These are phyloP conservation scores for Cuniculus paca DNA, from an alignment of 2,797 vertebrate genomes.

Conservation along the genomic window DNA sequence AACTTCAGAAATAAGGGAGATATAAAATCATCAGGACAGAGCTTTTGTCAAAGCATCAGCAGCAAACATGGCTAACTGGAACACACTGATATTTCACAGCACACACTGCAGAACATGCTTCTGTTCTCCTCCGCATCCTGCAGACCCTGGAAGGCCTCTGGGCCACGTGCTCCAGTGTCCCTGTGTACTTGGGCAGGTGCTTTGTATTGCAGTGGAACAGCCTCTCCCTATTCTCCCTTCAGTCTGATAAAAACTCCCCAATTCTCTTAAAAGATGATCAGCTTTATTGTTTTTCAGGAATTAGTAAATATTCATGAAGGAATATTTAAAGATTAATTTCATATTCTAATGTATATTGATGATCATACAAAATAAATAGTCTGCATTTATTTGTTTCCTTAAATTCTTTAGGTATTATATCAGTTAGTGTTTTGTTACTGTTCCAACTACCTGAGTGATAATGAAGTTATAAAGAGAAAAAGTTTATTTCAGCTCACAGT, in stretches of 20 bases:
- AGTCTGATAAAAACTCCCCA: not conserved
- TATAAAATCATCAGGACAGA: not conserved
- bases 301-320: not conserved
- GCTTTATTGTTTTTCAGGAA: constrained; percentile 9
- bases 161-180: not conserved
- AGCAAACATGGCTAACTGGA: not conserved
- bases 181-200: not conserved
- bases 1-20: constrained; percentile 1
- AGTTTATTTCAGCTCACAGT: not conserved
- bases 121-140: not conserved
- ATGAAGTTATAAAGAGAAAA: not conserved
- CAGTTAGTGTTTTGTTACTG: not conserved
- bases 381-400: not conserved
- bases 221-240: not conserved
- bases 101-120: not conserved
- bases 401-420: not conserved
- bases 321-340: constrained; percentile 3
- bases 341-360: not conserved
- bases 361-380: not conserved
- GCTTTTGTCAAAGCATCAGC: constrained; percentile 43
- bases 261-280: constrained; percentile 41
- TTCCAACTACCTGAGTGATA: not conserved
- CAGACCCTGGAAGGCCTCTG: not conserved
- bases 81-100: not conserved
- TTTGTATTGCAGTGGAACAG: not conserved